Evolutionary conservation across 2,113 vertebrate genomes (phyloP), one percentile per base, ranked within the genome.

Genomic region (Lepidothrix coronata): DNA sequence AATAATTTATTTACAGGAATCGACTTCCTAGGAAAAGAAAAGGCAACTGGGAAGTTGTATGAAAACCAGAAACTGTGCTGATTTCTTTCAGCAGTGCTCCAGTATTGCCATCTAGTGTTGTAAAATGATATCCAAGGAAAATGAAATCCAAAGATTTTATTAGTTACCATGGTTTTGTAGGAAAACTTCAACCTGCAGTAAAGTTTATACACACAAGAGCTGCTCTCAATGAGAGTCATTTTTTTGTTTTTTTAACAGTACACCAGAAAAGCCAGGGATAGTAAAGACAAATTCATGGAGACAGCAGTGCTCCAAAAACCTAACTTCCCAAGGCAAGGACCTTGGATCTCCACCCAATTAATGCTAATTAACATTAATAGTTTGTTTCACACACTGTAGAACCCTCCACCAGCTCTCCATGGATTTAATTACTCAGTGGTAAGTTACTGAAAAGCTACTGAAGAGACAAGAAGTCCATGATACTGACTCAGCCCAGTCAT

Each of bases 31-130:
- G 44, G 33, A 54, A 85, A 67, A 37, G 8, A 39, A 27, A 23
- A 28, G 22, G 27, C n/a, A 48, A 39, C 30, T 61, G 39, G 9
- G 5, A 75, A 70, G 22, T 11, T 51, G 22, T 9, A 5, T 4
- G 16, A 24, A 44, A 87, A 46, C 9, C n/a, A 6, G 5, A 54
- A 70, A 20, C 4, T 12, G 28, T 20, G 39, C 39, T 41, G 49
- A 2, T 25, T 49, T 57, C 27, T 19, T 2, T 17, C 37, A 43
- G 55, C 46, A 5, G 3, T 20, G 33, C 44, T 28, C 55, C 28
- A 13, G 6, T 28, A 4, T 44, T 94, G 95, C 94, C 90, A 52
- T 48, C 93, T 90, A 72, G 71, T 70, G 85, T 21, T 52, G 8
- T 15, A 52, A 37, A 41, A 48, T 1, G 27, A 11, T 1, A 78